Evolutionary conservation across 2,113 vertebrate species (phyloP).

Genomic region (Calyptomena viridis): DNA sequence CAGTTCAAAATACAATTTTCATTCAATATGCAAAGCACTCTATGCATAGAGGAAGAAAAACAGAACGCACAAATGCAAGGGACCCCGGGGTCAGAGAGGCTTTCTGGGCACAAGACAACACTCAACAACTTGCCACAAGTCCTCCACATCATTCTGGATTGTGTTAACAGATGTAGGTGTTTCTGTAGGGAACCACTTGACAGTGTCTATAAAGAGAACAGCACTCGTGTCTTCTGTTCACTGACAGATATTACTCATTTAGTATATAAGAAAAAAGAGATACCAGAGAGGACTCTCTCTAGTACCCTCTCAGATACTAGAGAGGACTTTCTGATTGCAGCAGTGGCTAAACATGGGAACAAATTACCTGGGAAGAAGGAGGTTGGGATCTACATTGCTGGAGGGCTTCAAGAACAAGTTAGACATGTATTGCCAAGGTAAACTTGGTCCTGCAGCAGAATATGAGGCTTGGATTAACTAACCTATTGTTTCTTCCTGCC

Average conservation of each 20-base stretch:
- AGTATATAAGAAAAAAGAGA: background rate
- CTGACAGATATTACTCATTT: background rate
- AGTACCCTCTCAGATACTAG: background rate
- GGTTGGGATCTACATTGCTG: background rate
- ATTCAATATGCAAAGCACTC: background rate
- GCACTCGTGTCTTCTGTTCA: background rate
- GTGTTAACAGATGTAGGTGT: background rate
- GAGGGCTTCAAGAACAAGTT: background rate
- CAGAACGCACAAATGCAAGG: rapidly evolving
- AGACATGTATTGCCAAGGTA: background rate
- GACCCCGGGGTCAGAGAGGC: background rate
- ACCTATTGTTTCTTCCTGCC: background rate
- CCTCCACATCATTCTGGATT: background rate
- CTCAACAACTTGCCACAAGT: background rate
- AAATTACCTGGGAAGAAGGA: background rate
- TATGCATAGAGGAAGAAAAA: background rate
- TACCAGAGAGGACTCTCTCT: background rate
- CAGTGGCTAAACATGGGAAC: background rate
- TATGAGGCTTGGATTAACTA: background rate
- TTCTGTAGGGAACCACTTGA: background rate
- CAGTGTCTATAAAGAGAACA: background rate
- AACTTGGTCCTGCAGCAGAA: background rate
- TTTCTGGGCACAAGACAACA: background rate
- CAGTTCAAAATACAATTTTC: background rate
- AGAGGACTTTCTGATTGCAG: background rate